Conservation (phyloP, 2,113 vertebrate species). For the Odontesthes bonariensis region DNA sequence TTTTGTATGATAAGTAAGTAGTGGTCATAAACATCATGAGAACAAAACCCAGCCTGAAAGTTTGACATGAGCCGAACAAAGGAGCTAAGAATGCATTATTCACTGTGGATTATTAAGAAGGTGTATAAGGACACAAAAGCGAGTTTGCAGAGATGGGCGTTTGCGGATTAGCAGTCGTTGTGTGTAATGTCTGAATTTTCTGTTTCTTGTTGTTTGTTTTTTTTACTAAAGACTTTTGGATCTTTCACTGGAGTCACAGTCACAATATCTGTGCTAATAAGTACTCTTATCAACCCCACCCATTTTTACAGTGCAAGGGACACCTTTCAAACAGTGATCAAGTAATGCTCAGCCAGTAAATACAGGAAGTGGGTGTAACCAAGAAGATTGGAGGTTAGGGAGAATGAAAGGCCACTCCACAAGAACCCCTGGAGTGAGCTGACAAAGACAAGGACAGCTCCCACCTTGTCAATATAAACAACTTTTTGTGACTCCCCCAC, state of each 20-base stretch:
- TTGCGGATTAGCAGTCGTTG: too few relatives aligned
- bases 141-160: background rate
- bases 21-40: background rate
- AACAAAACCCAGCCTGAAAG: slow-evolving; percentile 28
- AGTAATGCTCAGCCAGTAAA: slow-evolving; percentile 37
- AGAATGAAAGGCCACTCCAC: background rate
- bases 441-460: slow-evolving; percentile 38
- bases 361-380: slow-evolving; percentile 57
- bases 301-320: slow-evolving; percentile 25
- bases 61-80: slow-evolving; percentile 5
- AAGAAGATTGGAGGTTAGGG: slow-evolving; percentile 4
- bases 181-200: too few relatives aligned
- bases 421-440: slow-evolving; percentile 45
- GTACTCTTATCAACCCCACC: slow-evolving; percentile 31
- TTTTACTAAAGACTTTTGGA: background rate
- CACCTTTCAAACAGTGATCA: slow-evolving; percentile 54
- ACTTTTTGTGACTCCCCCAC: background rate
- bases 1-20: slow-evolving; percentile 33
- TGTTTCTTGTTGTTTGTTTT: background rate
- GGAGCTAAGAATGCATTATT: slow-evolving; percentile 1
- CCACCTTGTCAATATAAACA: slow-evolving; percentile 35
- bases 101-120: slow-evolving; percentile 11
- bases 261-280: slow-evolving; percentile 35
- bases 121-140: background rate
- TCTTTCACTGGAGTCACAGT: slow-evolving; percentile 36